Base-by-base conservation (phyloP, 2,797 vertebrate genomes). In the Catamblyrhynchus diadema region DNA sequence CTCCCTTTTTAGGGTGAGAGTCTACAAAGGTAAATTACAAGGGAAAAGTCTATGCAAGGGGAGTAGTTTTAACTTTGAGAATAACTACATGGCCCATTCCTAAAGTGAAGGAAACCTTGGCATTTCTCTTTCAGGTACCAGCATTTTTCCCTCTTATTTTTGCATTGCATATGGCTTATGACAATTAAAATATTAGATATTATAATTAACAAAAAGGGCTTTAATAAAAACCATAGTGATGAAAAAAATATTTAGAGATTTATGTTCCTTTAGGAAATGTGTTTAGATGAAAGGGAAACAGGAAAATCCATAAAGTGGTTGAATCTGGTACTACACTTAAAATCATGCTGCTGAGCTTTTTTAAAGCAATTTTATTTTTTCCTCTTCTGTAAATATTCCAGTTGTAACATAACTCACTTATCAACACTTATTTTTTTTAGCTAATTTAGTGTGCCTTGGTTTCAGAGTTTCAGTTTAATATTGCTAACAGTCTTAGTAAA, bases 391-490 rank as follows among this genome's bases (percentile, higher is more conserved):
- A 96, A 91, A 95, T 83, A 93, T 96, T 95, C 81, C 16, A 37
- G 28, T 96, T 97, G 81, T 90, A 96, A 79, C 54, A 81, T 94
- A 97, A 96, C 50, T 92, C 75, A 88, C 59, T 94, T 97, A 98
- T 90, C 57, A 47, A 88, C 72, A 73, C 72, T 50, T 37, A 1
- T 81, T 87, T 91, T 94, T 95, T 96, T 84, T 33, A 67, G 14
- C 39, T 89, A 94, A 91, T 93, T 90, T 93, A 93, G 61, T 94
- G 91, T 96, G 82, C 71, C 74, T 93, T 75, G 67, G 51, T 94
- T 96, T 86, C 82, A 90, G 81, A 94, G 80, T 94, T 96, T 93
- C 91, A 65, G 84, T 97, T 96, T 96, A 96, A 97, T 97, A 96
- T 97, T 88, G 79, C 94, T 90, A 97, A 94, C 90, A 96, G 95